phyloP scores from a whole-genome alignment of 2,888 invertebrate species.

The Mycalesis mineus region DNA sequence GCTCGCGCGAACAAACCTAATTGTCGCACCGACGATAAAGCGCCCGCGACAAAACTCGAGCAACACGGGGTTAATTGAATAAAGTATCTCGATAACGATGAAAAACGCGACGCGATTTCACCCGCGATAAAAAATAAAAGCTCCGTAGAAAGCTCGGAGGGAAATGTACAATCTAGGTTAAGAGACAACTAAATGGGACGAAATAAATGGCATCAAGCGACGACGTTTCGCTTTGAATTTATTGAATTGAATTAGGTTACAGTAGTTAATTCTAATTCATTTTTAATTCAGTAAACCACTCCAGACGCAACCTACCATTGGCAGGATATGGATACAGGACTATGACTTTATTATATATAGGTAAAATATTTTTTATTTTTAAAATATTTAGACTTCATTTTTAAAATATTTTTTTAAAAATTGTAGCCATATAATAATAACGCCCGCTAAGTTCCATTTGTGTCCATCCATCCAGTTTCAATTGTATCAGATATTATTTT shows the following conservation, averaged over 20 bases:
- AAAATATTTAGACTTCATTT: too few species aligned
- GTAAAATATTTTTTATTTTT: too few species aligned
- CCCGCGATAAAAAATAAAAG: not conserved
- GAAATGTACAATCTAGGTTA: not conserved
- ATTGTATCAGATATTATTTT: too few species aligned
- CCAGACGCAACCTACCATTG: too few species aligned
- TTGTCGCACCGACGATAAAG: constrained; percentile 26
- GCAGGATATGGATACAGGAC: too few species aligned
- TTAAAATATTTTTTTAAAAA: not conserved
- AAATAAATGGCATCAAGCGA: not conserved
- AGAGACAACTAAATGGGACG: not conserved
- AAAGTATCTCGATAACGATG: constrained; percentile 5
- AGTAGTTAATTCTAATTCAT: too few species aligned
- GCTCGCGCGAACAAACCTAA: constrained; percentile 18
- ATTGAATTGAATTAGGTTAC: too few species aligned
- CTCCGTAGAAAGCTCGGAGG: not conserved
- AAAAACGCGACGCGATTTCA: not conserved
- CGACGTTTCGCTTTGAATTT: not conserved
- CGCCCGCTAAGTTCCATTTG: too few species aligned
- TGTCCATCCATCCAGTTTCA: too few species aligned
- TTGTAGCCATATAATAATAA: too few species aligned
- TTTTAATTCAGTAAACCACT: too few species aligned
- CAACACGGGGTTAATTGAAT: constrained; percentile 11
- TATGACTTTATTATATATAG: too few species aligned
- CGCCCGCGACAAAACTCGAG: constrained; percentile 13